Base-by-base conservation (phyloP, 2,113 vertebrate species). In the Telmatochromis sp. region DNA sequence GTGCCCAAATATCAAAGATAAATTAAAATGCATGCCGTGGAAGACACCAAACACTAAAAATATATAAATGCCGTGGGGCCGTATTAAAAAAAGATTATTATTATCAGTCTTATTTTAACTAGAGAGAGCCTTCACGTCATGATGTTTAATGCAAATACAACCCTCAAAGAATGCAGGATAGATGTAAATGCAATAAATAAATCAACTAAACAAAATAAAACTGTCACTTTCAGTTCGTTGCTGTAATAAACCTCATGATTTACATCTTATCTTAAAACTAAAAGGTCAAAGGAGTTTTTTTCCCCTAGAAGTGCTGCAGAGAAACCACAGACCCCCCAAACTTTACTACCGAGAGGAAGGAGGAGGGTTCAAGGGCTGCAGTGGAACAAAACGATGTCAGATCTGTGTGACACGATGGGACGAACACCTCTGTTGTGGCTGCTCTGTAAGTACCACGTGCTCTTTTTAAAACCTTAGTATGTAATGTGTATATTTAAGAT, bases 311-410 rank as follows among this genome's bases (percentile, higher is more conserved):
- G 7, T 71, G 65, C 35, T 42, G 7, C 65, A 71, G 65, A 6
- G 65, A 71, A 71, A 1, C 65, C 5, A 71, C 65, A 71, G 37
- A 42, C 0, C n/a, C 35, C 4, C 1, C 13, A 23, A 42, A 42
- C 65, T 21, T 37, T 4, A 0, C 1, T 65, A 40, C 35, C 0
- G 0, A 71, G 7, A 71, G 37, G 7, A 71, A 15, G 37, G 12
- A 71, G 55, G 55, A 58, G 55, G 55, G 37, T 0, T 71, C 13
- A 0, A 15, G n/a, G 0, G n/a, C n/a, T 71, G n/a, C 65, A 71
- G n/a, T 71, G 65, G 11, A 71, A 42, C 37, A 1, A 9, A 15
- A 71, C 0, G 7, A 0, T 71, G 0, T 71, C 65, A 71, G 11
- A 42, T 71, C 65, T 15, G 35, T 4, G 7, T 42, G 5, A 21